These are phyloP conservation scores for Melieria picta DNA, from an alignment of 2,888 invertebrate genomes.

Conservation along the genomic window DNA sequence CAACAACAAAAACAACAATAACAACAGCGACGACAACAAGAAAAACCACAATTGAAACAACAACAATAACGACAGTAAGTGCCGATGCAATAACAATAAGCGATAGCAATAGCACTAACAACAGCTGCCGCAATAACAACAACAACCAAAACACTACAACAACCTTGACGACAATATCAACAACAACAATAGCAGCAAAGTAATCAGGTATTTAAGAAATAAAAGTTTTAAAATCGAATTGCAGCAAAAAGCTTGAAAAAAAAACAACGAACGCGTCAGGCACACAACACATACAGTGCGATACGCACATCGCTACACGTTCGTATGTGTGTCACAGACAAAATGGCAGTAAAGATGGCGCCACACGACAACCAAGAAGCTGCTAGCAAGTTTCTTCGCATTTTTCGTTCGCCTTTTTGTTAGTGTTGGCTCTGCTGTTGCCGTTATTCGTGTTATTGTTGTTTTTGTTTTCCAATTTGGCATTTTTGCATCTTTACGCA, in stretches of 20 bases:
- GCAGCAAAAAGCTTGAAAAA: neutral
- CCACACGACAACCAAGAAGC: constrained; percentile 25
- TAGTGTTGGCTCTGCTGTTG: neutral
- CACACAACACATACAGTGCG: neutral
- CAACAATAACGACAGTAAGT: constrained; percentile 14
- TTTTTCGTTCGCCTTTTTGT: neutral
- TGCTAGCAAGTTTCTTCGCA: neutral
- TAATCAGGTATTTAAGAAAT: constrained; percentile 5
- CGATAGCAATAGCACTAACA: neutral
- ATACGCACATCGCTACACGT: too few species aligned
- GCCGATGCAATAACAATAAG: neutral
- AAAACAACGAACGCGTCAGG: neutral
- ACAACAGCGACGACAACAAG: too few species aligned
- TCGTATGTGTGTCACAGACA: constrained; percentile 34
- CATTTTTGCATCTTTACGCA: constrained; percentile 21
- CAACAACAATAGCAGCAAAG: neutral
- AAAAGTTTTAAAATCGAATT: neutral
- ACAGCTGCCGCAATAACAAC: neutral
- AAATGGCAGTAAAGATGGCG: constrained; percentile 45
- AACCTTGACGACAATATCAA: constrained; percentile 15
- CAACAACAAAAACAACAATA: too few species aligned
- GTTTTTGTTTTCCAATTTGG: constrained; percentile 11
- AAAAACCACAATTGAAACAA: neutral
- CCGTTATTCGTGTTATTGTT: constrained; percentile 12
- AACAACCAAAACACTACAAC: neutral